These are phyloP conservation scores for Orthosia gracilis DNA, from an alignment of 2,888 invertebrate genomes.

Conservation along the genomic window DNA sequence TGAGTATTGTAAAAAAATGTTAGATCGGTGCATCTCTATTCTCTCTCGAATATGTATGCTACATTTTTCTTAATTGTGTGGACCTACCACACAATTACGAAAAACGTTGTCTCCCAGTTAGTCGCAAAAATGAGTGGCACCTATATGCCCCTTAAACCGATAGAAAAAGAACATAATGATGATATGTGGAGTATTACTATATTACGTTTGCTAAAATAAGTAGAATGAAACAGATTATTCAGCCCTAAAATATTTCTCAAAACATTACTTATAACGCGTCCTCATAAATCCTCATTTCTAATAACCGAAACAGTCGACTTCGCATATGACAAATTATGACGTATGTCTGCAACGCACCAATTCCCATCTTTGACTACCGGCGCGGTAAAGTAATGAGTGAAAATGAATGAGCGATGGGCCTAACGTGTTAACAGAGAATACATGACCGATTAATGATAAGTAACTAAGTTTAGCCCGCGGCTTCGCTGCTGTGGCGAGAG, in stretches of 20 bases:
- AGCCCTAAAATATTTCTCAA: neutral
- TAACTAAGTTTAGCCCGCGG: neutral
- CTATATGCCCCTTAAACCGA: no score
- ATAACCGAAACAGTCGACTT: constrained; percentile 6
- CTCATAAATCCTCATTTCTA: constrained; percentile 16
- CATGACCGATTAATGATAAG: constrained; percentile 1
- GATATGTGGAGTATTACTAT: no score
- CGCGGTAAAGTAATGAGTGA: constrained; percentile 41
- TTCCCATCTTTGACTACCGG: constrained; percentile 28
- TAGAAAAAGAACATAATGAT: no score
- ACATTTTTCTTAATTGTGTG: no score
- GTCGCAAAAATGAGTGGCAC: no score
- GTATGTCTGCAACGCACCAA: constrained; percentile 31
- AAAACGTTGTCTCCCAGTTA: no score
- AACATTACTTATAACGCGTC: neutral
- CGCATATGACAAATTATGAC: constrained; percentile 48
- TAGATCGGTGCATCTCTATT: no score
- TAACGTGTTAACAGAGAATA: constrained; percentile 33
- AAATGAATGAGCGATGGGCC: constrained; percentile 46
- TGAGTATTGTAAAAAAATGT: no score
- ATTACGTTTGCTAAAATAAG: neutral
- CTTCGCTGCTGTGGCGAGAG: neutral
- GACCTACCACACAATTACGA: no score
- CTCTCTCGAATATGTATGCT: no score
- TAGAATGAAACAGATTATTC: neutral